Evolutionary conservation across 2,888 invertebrate species (phyloP).

Genomic region (Platypus cylindrus): DNA sequence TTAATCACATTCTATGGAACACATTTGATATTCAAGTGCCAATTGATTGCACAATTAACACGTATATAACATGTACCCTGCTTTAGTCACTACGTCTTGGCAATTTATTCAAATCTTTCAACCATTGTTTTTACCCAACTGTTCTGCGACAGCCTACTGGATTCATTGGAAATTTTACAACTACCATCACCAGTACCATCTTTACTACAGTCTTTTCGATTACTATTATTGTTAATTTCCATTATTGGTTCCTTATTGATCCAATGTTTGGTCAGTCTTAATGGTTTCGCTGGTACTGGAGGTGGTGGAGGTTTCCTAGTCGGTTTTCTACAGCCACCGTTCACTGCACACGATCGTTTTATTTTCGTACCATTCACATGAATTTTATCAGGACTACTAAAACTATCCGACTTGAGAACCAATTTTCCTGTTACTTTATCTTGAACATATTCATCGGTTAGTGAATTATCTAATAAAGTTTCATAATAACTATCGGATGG

Average conservation of each 20-base stretch:
- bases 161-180: too few relatives aligned
- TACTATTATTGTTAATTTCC: constrained; percentile 4
- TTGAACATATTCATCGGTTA: constrained; percentile 28
- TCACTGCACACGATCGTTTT: neutral
- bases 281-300: constrained; percentile 52
- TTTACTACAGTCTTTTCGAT: neutral
- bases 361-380: neutral
- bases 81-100: too few relatives aligned
- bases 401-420: constrained; percentile 26
- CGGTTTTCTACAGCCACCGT: neutral
- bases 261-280: constrained; percentile 18
- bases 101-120: constrained; percentile 57
- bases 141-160: too few relatives aligned
- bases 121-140: constrained; percentile 67
- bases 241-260: constrained; percentile 6
- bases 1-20: too few relatives aligned
- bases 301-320: constrained; percentile 41
- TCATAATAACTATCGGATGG: constrained; percentile 32
- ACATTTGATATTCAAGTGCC: too few relatives aligned
- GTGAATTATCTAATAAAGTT: constrained; percentile 28
- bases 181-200: neutral
- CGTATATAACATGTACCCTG: too few relatives aligned
- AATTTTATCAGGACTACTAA: constrained; percentile 21
- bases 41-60: too few relatives aligned
- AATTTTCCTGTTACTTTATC: constrained; percentile 24